Conservation (phyloP, 1,140 invertebrate species). For the Sinella curviseta region DNA sequence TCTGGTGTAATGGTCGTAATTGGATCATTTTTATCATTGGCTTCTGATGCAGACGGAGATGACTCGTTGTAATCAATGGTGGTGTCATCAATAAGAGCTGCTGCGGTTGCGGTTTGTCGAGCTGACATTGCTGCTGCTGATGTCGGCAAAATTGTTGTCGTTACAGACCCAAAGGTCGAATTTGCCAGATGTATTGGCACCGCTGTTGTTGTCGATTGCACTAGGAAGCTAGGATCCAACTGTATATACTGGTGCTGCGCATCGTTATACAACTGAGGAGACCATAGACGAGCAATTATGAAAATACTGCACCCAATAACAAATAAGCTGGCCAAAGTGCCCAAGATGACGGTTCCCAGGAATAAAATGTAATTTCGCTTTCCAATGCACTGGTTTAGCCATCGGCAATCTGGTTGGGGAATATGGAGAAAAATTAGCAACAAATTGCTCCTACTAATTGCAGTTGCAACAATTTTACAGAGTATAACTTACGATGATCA, state of each 20-base stretch:
- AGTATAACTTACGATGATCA: conserved; percentile 61
- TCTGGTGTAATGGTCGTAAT: neutral
- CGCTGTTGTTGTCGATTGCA: neutral
- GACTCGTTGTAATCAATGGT: neutral
- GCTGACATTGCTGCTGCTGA: neutral
- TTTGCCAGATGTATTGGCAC: neutral
- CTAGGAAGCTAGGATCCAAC: neutral
- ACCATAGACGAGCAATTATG: conserved; percentile 60
- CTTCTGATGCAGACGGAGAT: neutral
- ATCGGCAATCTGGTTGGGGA: conserved; percentile 82
- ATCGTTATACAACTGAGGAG: neutral
- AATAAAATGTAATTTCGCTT: conserved; percentile 85
- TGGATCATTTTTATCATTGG: neutral
- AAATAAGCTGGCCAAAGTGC: conserved; percentile 70
- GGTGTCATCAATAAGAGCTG: neutral
- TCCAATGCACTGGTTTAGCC: conserved; percentile 96
- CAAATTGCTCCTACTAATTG: neutral
- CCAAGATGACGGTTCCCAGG: conserved; percentile 79
- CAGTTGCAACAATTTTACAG: neutral
- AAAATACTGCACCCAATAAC: conserved; percentile 68
- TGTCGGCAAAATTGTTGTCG: neutral
- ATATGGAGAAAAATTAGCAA: neutral
- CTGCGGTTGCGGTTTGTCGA: conserved; percentile 5
- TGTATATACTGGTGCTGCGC: neutral
- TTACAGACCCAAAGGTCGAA: neutral